phyloP scores from a whole-genome alignment of 2,888 invertebrate genomes.

The Macrophya annulata region DNA sequence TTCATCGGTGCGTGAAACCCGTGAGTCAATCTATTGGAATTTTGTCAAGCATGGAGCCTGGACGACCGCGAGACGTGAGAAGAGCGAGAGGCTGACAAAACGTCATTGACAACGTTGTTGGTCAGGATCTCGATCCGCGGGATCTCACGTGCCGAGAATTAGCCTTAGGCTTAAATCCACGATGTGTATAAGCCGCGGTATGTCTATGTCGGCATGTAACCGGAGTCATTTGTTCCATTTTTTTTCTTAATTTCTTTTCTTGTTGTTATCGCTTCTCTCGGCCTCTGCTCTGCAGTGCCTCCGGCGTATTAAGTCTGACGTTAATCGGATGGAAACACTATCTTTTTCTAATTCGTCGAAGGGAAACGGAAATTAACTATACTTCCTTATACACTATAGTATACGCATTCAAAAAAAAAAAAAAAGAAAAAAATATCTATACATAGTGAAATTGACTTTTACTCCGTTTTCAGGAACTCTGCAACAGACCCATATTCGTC shows the following conservation, averaged over 20 bases:
- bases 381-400: not conserved
- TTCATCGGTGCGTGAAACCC: slow-evolving; percentile 22
- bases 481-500: slow-evolving; percentile 89
- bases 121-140: slow-evolving; percentile 30
- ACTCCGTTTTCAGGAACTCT: slow-evolving; percentile 85
- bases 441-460: not conserved
- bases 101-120: slow-evolving; percentile 43
- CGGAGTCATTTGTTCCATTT: slow-evolving; percentile 13
- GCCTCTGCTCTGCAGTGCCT: slow-evolving; percentile 8
- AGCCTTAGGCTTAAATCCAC: slow-evolving; percentile 7
- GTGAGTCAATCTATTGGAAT: slow-evolving; percentile 28
- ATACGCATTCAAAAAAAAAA: not conserved
- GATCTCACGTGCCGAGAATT: slow-evolving; percentile 35
- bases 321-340: not conserved
- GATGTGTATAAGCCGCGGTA: not conserved
- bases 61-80: slow-evolving; percentile 25
- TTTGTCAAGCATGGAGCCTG: slow-evolving; percentile 26
- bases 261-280: not conserved
- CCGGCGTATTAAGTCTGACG: not conserved
- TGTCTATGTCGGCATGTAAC: slow-evolving; percentile 16
- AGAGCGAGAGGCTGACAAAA: not conserved
- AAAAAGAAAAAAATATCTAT: too few species aligned
- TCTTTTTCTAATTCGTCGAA: not conserved
- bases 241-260: slow-evolving; percentile 18
- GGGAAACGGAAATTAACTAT: not conserved